Evolutionary conservation across 2,888 invertebrate genomes (phyloP), one percentile per base, ranked within the genome.

Genomic region (Ennomos quercinarius): DNA sequence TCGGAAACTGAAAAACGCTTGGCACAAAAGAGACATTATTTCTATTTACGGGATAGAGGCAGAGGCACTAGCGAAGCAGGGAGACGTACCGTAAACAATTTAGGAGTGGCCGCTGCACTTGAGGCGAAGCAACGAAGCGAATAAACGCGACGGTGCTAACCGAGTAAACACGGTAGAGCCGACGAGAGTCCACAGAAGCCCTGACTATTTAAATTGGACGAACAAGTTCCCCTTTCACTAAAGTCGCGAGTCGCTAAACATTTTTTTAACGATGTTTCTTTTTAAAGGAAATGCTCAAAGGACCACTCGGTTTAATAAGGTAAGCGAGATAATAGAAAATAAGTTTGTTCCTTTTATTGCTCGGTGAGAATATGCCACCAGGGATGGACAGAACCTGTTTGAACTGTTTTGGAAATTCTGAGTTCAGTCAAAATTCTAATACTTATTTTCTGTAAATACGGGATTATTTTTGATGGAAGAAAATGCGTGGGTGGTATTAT

Each of bases 41-140:
- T 27, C 0, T 27, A 27, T 5, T 6, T 27, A 27, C 27, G 17
- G 17, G 17, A 2, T 3, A 17, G 44, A 42, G 55, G 50, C 60
- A 60, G 59, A 60, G 47, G 59, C 55, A 61, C 54, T 50, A 61
- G 58, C 57, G 64, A 77, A 65, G 73, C 78, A 81, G 68, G 77
- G 74, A 79, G 79, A 81, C 83, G 81, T n/a, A n/a, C n/a, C n/a
- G n/a, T 84, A 84, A 87, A 86, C 84, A 84, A 84, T 86, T 86
- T 83, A 76, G 78, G 76, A 83, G 81, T 78, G 74, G 74, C 78
- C 77, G 75, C 68, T 80, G 80, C 81, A 84, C 81, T 84, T 78
- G 76, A 80, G 76, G 63, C 58, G 74, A 74, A 71, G 80, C 81
- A 85, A 78, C 82, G 79, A 73, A 79, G 78, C 80, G 83, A 78